Evolutionary conservation across 2,797 vertebrate species (phyloP).

Genomic region (Spinus olivaceus): DNA sequence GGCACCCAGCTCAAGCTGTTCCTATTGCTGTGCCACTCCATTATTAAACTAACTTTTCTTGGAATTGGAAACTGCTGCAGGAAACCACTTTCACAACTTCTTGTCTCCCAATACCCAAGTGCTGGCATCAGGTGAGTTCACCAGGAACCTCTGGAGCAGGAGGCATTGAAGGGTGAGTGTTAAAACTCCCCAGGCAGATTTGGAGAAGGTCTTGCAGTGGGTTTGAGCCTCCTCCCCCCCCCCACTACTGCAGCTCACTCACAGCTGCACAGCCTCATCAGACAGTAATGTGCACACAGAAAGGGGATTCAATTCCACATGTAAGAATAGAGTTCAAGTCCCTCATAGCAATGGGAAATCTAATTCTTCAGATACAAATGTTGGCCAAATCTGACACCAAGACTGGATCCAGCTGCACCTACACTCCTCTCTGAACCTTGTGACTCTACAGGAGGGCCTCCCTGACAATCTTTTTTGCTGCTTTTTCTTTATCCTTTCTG

Average conservation of each 20-base stretch:
- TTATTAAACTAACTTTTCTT: not conserved
- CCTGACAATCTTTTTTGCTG: not conserved
- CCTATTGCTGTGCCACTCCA: not conserved
- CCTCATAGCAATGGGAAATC: not conserved
- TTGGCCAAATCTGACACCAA: not conserved
- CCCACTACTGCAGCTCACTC: not conserved
- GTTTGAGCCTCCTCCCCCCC: not conserved
- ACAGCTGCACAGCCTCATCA: not conserved
- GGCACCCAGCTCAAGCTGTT: not conserved
- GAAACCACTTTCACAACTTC: not conserved
- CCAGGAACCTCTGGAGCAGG: not conserved
- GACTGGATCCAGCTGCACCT: not conserved
- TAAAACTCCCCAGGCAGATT: not conserved
- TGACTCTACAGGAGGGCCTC: not conserved
- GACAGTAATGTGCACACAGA: not conserved
- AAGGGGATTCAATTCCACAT: not conserved
- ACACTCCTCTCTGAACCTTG: fast-evolving
- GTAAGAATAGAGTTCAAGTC: fast-evolving
- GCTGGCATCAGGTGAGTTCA: fast-evolving
- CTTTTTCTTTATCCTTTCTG: not conserved
- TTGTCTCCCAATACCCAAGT: not conserved
- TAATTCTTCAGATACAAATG: not conserved
- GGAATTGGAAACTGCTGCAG: not conserved
- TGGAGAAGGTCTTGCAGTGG: not conserved
- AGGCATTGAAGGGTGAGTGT: not conserved